Base-by-base conservation (phyloP, 2,888 invertebrate species). In the Gymnosoma rotundatum region DNA sequence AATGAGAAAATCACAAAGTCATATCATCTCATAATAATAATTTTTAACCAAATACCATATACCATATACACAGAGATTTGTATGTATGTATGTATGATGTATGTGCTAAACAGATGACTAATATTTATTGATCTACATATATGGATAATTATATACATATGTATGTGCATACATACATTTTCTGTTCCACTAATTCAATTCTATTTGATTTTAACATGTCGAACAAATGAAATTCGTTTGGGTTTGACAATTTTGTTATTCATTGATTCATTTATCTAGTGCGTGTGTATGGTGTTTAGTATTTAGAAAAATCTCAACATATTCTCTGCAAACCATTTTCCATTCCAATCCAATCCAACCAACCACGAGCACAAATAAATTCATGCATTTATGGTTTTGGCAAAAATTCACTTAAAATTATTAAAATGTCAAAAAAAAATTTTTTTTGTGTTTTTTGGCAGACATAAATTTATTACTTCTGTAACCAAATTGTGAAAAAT, bases 391-490 rank as follows among this genome's bases (percentile, higher is more conserved):
- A 60, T 78, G 72, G 73, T 64, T 76, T 48, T 78, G 64, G 64
- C 73, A 69, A 78, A 70, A 67, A 73, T 67, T 66, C 74, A 84
- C 84, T 84, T 84, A 84, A 81, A 74, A 78, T 50, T 84, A 84
- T 84, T 84, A 84, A 84, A 84, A 84, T 81, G 84, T 84, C 84
- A 81, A 70, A 74, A 78, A 81, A 70, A 70, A 73, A 52, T 50
- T 42, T 58, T 18, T 45, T 42, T 42, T 9, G 0, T 54, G 42
- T 42, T n/a, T 66, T 78, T 63, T 73, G 58, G 32, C 50, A 61
- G 63, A 64, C 52, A 74, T 74, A 58, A 78, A 84, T 84, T 78
- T 82, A 82, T 76, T 75, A 72, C 75, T 76, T 76, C 16, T 76
- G 52, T 60, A 82, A 54, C 20, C 63, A 81, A 81, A 64, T 70